phyloP scores from a whole-genome alignment of 2,797 vertebrate species.

The Chromis chromis region DNA sequence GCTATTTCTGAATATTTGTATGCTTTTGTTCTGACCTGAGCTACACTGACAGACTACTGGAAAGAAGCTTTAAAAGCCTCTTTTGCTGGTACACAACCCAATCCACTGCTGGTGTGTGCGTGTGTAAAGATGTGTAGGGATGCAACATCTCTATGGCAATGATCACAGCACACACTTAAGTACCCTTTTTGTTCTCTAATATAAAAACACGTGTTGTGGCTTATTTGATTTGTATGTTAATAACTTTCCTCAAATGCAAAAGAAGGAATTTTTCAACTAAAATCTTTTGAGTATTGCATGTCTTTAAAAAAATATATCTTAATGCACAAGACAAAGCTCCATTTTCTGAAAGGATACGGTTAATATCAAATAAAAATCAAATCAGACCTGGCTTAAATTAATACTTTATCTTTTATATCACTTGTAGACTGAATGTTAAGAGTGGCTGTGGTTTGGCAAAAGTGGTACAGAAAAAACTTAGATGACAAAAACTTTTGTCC shows the following conservation, averaged over 20 bases:
- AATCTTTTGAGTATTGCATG: not conserved
- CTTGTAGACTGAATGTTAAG: constrained; percentile 27
- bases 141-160: constrained; percentile 13
- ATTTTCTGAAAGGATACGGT: constrained; percentile 9
- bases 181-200: constrained; percentile 8
- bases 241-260: not conserved
- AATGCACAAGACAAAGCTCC: not conserved
- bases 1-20: not conserved
- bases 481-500: too few relatives aligned
- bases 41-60: not conserved
- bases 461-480: not conserved
- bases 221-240: constrained; percentile 1
- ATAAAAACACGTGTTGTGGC: constrained; percentile 16
- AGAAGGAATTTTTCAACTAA: not conserved
- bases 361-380: constrained; percentile 40
- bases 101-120: not conserved
- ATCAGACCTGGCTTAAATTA: constrained; percentile 8
- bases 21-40: not conserved
- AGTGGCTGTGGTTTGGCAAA: constrained; percentile 10
- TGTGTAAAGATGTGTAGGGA: not conserved
- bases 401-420: constrained; percentile 5
- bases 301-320: not conserved
- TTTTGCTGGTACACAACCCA: not conserved
- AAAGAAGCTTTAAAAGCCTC: not conserved
- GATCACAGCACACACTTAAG: not conserved